Evolutionary conservation across 2,888 invertebrate species (phyloP).

Genomic region (Ophion slaviceki): DNA sequence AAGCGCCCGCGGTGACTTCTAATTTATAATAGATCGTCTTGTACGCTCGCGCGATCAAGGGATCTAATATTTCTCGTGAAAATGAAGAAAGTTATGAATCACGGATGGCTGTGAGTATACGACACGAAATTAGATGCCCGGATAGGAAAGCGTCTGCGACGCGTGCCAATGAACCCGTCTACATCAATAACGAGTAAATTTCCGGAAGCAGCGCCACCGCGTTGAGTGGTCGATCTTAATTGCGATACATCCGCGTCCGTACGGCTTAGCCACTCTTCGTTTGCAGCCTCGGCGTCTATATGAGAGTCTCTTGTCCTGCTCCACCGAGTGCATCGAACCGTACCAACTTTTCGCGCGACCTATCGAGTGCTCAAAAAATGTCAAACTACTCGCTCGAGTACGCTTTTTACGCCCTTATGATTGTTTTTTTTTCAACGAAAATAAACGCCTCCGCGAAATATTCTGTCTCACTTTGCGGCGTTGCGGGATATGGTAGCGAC

Average conservation of each 20-base stretch:
- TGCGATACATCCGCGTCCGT: slow-evolving; percentile 22
- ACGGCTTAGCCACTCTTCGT: slow-evolving; percentile 30
- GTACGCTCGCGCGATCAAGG: background rate
- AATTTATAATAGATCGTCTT: background rate
- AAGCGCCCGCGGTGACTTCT: background rate
- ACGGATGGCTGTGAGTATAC: background rate
- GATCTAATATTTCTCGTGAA: slow-evolving; percentile 13
- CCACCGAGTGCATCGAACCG: background rate
- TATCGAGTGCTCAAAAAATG: background rate
- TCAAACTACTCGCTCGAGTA: background rate
- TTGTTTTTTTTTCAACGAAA: slow-evolving; percentile 33
- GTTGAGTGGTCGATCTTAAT: slow-evolving; percentile 38
- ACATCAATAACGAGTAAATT: slow-evolving; percentile 14
- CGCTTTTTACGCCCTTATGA: background rate
- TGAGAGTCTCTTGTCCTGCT: background rate
- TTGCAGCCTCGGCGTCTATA: slow-evolving; percentile 5
- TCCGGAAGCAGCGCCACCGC: slow-evolving; percentile 22
- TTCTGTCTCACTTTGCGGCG: background rate
- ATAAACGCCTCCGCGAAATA: slow-evolving; percentile 19
- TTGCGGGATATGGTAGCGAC: background rate
- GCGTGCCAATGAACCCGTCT: slow-evolving; percentile 51
- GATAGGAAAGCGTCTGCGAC: slow-evolving; percentile 23
- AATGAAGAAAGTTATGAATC: slow-evolving; percentile 21
- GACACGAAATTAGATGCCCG: slow-evolving; percentile 15
- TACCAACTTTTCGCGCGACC: background rate